A percentile compares a stretch with the other conserved stretches of the same genome.
These are phyloP conservation scores for Pontoporia blainvillei DNA, from an alignment of 2,113 vertebrate genomes.

Conservation along the genomic window DNA sequence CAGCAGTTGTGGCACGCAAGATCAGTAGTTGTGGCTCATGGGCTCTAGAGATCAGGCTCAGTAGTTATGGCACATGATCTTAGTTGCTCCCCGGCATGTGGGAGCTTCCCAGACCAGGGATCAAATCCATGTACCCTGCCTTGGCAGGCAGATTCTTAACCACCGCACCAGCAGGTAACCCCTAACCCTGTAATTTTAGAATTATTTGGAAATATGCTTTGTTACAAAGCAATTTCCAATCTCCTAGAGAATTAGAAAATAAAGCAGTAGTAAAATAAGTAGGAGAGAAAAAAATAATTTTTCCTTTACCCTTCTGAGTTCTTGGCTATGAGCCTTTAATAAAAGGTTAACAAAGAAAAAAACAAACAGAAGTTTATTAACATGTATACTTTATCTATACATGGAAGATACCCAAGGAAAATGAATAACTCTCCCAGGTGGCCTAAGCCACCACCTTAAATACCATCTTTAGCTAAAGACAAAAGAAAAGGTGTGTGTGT, in stretches of 20 bases:
- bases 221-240: background rate
- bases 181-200: background rate
- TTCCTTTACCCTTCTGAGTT: background rate
- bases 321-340: background rate
- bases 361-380: background rate
- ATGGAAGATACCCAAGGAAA: background rate
- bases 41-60: too few species aligned
- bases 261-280: background rate
- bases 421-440: background rate
- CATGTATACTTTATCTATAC: background rate
- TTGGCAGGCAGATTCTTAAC: too few species aligned
- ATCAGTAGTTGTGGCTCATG: too few species aligned
- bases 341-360: background rate
- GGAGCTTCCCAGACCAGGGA: too few species aligned
- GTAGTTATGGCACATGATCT: too few species aligned
- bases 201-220: conserved; percentile 36
- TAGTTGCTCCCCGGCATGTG: too few species aligned
- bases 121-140: too few species aligned
- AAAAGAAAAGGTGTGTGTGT: background rate
- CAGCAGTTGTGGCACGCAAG: too few species aligned
- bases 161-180: too few species aligned
- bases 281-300: background rate
- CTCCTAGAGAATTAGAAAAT: background rate
- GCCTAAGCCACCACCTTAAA: background rate
- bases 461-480: background rate